phyloP scores from a whole-genome alignment of 2,797 vertebrate species.

The Threskiornis aethiopicus region DNA sequence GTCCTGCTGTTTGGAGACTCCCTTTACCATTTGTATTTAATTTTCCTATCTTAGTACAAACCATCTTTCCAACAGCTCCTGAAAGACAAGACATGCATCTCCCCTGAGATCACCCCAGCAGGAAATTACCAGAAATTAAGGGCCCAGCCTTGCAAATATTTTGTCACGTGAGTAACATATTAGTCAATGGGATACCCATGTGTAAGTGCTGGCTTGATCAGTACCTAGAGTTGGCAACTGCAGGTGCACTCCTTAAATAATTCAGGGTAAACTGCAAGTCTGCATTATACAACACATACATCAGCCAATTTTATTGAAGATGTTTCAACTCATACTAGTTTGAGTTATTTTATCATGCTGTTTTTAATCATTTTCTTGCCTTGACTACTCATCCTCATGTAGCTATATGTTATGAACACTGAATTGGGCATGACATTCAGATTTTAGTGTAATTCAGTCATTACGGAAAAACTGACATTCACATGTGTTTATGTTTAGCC shows the following conservation, averaged over 20 bases:
- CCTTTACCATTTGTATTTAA: slow-evolving; percentile 58
- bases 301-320: not conserved
- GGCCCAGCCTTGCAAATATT: not conserved
- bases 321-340: slow-evolving; percentile 14
- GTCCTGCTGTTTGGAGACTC: slow-evolving; percentile 61
- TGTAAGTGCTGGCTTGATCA: not conserved
- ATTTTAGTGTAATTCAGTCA: slow-evolving; percentile 14
- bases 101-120: not conserved
- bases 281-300: not conserved
- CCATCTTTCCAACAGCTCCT: slow-evolving; percentile 42
- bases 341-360: slow-evolving; percentile 22
- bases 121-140: slow-evolving; percentile 33
- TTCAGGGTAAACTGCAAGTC: not conserved
- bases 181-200: not conserved
- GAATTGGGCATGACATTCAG: not conserved
- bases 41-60: slow-evolving; percentile 59
- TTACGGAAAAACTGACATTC: not conserved
- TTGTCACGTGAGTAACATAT: not conserved
- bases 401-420: not conserved
- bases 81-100: slow-evolving; percentile 32
- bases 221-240: not conserved
- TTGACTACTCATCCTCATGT: not conserved
- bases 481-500: slow-evolving; percentile 1
- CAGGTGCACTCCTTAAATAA: slow-evolving; percentile 26
- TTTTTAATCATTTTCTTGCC: slow-evolving; percentile 41